Percentiles rank a stretch among this genome's conserved stretches.
phyloP scores from a whole-genome alignment of 2,113 vertebrate species.

The Sphyrna mokarran region DNA sequence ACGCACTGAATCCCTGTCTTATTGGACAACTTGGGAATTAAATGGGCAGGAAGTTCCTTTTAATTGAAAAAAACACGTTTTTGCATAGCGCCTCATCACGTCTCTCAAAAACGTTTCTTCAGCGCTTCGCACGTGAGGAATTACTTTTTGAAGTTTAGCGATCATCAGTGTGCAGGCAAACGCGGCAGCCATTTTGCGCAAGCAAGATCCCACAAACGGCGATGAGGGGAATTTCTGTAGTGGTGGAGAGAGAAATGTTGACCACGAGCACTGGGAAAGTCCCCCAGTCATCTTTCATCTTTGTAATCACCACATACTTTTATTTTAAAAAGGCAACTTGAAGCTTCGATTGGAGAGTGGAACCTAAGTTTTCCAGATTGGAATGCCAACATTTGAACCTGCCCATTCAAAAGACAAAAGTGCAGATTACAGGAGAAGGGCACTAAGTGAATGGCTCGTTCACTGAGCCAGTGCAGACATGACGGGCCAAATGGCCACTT shows the following conservation, averaged over 20 bases:
- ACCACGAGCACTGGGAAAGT: not conserved
- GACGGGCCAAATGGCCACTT: too few species aligned
- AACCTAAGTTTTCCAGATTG: not conserved
- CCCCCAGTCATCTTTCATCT: not conserved
- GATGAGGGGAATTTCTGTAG: not conserved
- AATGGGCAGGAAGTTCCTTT: not conserved
- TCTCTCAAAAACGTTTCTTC: not conserved
- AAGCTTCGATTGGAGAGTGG: not conserved
- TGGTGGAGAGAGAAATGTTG: not conserved
- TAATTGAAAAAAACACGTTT: not conserved
- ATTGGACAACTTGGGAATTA: not conserved
- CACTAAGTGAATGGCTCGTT: too few species aligned
- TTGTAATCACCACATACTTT: not conserved
- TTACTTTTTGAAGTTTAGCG: not conserved
- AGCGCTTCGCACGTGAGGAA: not conserved
- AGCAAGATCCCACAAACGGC: not conserved
- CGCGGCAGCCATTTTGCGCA: constrained; percentile 12
- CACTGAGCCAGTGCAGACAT: too few species aligned
- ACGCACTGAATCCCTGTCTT: not conserved
- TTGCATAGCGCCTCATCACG: not conserved
- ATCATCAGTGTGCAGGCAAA: not conserved
- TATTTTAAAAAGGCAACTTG: not conserved
- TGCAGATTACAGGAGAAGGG: too few species aligned
- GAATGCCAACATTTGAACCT: not conserved
- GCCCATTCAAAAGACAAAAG: not conserved